These are phyloP conservation scores for Erannis defoliaria DNA, from an alignment of 2,888 invertebrate species.

Conservation along the genomic window DNA sequence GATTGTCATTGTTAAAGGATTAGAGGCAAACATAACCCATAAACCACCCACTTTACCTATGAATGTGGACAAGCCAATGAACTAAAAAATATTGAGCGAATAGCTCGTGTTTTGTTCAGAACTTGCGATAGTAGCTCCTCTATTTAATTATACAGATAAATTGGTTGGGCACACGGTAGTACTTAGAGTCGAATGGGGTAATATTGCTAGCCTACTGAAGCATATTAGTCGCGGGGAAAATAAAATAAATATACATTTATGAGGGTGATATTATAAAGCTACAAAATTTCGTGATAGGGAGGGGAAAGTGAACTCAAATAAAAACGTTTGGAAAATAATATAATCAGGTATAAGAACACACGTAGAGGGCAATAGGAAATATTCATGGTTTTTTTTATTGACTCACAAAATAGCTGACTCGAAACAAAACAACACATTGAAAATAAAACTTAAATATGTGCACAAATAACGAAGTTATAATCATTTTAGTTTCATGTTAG, in stretches of 20 bases:
- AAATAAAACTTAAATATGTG: no score
- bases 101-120: not conserved
- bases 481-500: no score
- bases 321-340: no score
- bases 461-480: no score
- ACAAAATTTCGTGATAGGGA: no score
- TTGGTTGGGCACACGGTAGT: not conserved
- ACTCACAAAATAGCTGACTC: no score
- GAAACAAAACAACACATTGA: no score
- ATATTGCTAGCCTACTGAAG: conserved; percentile 4
- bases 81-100: not conserved
- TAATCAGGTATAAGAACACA: no score
- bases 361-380: no score
- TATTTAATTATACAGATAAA: not conserved
- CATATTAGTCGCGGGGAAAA: not conserved
- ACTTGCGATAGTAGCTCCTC: not conserved
- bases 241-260: conserved; percentile 7
- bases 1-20: conserved; percentile 27
- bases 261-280: not conserved
- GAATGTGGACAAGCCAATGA: not conserved
- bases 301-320: no score
- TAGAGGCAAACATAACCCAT: conserved; percentile 17
- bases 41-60: not conserved
- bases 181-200: conserved; percentile 7
- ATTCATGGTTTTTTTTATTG: no score